Evolutionary conservation across 2,888 invertebrate species (phyloP).

Genomic region (Nymphalis c-album): DNA sequence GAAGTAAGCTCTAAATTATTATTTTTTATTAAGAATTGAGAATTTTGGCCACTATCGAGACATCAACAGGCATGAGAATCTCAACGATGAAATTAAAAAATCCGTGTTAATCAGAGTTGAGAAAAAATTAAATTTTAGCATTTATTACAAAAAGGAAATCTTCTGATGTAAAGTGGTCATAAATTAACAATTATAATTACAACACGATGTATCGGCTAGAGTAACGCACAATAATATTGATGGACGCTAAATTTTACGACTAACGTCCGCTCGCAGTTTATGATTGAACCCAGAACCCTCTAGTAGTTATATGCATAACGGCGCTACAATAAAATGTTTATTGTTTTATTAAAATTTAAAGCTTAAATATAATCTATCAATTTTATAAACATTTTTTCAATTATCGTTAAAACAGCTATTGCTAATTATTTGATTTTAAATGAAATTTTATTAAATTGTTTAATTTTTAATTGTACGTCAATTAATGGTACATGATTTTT

Average conservation of each 20-base stretch:
- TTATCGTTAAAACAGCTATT: not conserved
- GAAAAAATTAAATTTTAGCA: too few relatives aligned
- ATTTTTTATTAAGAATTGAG: too few relatives aligned
- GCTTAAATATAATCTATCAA: not conserved
- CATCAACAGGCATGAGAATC: too few relatives aligned
- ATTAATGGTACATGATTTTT: too few relatives aligned
- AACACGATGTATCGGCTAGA: constrained; percentile 3
- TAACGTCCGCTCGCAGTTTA: constrained; percentile 24
- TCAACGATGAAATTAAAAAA: too few relatives aligned
- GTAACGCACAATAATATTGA: constrained; percentile 18
- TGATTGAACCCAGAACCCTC: constrained; percentile 20
- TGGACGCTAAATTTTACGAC: constrained; percentile 20
- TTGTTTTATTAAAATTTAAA: constrained; percentile 11
- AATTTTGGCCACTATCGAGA: too few relatives aligned
- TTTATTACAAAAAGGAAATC: not conserved
- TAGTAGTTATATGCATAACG: constrained; percentile 22
- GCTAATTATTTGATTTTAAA: not conserved
- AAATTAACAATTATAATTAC: not conserved
- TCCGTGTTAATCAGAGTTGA: too few relatives aligned
- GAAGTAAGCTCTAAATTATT: too few relatives aligned
- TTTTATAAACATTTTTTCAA: not conserved
- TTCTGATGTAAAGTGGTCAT: not conserved
- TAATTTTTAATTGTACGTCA: too few relatives aligned
- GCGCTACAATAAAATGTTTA: constrained; percentile 38
- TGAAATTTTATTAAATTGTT: too few relatives aligned